These are phyloP conservation scores for Turdus rufiventris DNA, from an alignment of 2,113 vertebrate species.

Conservation along the genomic window DNA sequence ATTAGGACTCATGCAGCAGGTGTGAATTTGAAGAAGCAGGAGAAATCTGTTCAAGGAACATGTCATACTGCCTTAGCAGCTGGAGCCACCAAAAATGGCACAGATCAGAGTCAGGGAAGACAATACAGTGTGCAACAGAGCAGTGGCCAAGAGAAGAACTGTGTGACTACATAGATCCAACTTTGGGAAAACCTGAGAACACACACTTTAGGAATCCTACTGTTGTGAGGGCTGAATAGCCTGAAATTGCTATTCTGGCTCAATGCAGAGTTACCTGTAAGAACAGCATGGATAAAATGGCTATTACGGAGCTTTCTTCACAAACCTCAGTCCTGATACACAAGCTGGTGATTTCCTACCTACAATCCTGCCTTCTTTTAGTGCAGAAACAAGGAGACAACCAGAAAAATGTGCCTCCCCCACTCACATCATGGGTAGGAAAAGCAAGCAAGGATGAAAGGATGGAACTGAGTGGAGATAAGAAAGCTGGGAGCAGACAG, in stretches of 20 bases:
- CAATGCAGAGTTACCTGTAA: neutral
- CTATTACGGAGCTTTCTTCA: rapidly evolving
- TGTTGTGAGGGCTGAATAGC: neutral
- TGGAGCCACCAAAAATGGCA: neutral
- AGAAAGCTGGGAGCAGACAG: neutral
- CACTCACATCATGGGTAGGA: rapidly evolving
- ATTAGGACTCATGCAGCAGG: neutral
- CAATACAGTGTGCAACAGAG: neutral
- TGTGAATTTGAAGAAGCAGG: neutral
- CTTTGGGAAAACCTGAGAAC: neutral
- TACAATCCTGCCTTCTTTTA: neutral
- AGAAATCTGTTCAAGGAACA: neutral
- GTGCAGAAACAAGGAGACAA: neutral
- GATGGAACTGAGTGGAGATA: neutral
- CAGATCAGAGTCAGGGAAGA: neutral
- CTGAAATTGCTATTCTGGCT: neutral
- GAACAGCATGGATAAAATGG: neutral
- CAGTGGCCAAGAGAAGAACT: neutral
- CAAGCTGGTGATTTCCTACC: neutral
- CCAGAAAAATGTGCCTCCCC: rapidly evolving
- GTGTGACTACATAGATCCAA: neutral
- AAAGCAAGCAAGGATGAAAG: neutral
- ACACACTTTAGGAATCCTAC: neutral
- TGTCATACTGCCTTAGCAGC: neutral
- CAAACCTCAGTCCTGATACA: neutral